Evolutionary conservation across 2,888 invertebrate species (phyloP).

Genomic region (Morpho achilles): DNA sequence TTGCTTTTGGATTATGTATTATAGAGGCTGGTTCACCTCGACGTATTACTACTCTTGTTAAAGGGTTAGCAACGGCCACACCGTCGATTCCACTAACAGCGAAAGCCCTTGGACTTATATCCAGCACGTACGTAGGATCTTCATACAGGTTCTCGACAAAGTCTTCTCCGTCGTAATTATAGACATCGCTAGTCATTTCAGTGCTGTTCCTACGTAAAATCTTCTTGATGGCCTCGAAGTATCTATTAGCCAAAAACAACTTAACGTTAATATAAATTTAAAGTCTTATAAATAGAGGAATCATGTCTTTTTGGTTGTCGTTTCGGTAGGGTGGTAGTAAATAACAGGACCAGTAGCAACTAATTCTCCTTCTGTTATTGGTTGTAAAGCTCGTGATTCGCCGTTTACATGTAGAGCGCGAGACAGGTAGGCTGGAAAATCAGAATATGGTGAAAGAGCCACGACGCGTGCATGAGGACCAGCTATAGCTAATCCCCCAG

Average conservation of each 20-base stretch:
- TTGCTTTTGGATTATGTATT: constrained; percentile 82
- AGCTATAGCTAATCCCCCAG: constrained; percentile 86
- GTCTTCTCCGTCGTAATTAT: constrained; percentile 51
- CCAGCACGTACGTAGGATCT: constrained; percentile 45
- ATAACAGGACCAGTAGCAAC: constrained; percentile 87
- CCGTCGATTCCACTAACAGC: constrained; percentile 83
- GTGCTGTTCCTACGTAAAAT: constrained; percentile 9
- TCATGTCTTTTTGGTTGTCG: constrained; percentile 35
- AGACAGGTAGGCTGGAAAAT: constrained; percentile 76
- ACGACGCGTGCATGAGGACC: constrained; percentile 86
- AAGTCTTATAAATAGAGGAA: constrained; percentile 33
- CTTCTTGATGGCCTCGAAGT: constrained; percentile 43
- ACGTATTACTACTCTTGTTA: constrained; percentile 82
- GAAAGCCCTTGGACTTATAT: constrained; percentile 82
- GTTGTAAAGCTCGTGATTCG: constrained; percentile 56
- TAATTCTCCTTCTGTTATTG: constrained; percentile 82
- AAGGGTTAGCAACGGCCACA: constrained; percentile 83
- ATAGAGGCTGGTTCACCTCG: constrained; percentile 81
- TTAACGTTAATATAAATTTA: constrained; percentile 30
- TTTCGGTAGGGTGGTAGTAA: constrained; percentile 79
- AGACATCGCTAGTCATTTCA: constrained; percentile 40
- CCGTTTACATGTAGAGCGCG: constrained; percentile 58
- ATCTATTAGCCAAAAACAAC: constrained; percentile 59
- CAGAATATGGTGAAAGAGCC: constrained; percentile 81
- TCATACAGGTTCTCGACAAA: constrained; percentile 43